Percentiles rank a stretch among this genome's conserved stretches.
Evolutionary conservation across 2,113 vertebrate genomes (phyloP).

Genomic region (Uropsilus gracilis): DNA sequence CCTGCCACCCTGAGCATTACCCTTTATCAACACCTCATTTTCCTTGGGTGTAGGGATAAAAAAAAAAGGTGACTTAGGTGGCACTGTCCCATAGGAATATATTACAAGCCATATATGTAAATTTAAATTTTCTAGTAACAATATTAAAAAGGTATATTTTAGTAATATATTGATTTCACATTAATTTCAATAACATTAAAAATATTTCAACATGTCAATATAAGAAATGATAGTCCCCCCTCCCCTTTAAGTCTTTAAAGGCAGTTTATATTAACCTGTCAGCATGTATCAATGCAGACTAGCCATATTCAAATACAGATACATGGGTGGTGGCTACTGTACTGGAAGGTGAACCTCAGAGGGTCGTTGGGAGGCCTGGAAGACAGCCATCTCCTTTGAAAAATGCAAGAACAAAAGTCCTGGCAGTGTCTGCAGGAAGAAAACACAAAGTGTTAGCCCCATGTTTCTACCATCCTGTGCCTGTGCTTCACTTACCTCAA

Average conservation of each 20-base stretch:
- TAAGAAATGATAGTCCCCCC: neutral
- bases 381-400: neutral
- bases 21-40: neutral
- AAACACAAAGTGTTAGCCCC: neutral
- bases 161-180: neutral
- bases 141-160: neutral
- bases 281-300: neutral
- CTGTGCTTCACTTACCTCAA: neutral
- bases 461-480: neutral
- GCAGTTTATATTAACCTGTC: neutral
- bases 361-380: neutral
- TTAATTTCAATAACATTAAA: neutral
- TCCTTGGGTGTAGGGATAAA: neutral
- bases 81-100: neutral
- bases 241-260: neutral
- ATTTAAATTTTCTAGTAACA: neutral
- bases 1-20: neutral
- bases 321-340: neutral
- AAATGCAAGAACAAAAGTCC: neutral
- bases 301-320: neutral
- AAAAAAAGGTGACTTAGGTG: neutral
- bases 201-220: neutral
- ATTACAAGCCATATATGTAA: neutral
- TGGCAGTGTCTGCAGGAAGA: neutral
- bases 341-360: neutral